Percentiles rank a stretch among this genome's conserved stretches.
Evolutionary conservation across 1,140 invertebrate species (phyloP).

Genomic region (Ctenoplectra terminalis): DNA sequence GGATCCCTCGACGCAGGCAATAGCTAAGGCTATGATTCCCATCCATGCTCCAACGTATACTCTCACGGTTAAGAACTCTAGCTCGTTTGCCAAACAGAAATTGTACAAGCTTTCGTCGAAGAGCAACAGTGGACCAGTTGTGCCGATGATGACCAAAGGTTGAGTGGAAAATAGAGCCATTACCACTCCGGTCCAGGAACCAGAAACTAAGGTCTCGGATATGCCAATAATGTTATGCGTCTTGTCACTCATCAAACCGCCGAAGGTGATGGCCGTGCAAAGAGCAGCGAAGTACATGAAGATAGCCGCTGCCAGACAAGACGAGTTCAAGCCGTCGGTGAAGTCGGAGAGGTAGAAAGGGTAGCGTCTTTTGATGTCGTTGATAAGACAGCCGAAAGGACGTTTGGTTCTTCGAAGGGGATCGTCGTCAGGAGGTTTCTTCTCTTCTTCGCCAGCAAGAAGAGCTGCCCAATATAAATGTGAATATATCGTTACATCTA

Average conservation of each 20-base stretch:
- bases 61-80: conserved; percentile 94
- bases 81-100: conserved; percentile 90
- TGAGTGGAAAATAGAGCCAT: conserved; percentile 95
- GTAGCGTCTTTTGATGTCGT: conserved; percentile 93
- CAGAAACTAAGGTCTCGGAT: conserved; percentile 93
- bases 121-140: conserved; percentile 95
- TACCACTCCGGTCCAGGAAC: conserved; percentile 91
- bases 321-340: conserved; percentile 92
- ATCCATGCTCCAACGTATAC: conserved; percentile 97
- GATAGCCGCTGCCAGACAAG: conserved; percentile 94
- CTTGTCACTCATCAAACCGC: conserved; percentile 95
- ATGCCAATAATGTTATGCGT: conserved; percentile 95
- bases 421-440: conserved; percentile 85
- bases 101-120: conserved; percentile 96
- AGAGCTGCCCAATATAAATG: conserved; percentile 61
- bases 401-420: conserved; percentile 89
- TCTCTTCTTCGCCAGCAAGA: conserved; percentile 77
- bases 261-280: conserved; percentile 97
- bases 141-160: conserved; percentile 96
- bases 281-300: conserved; percentile 98
- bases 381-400: conserved; percentile 93
- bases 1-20: conserved; percentile 95
- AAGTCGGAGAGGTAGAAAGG: conserved; percentile 94
- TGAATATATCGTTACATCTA: not conserved
- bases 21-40: conserved; percentile 90